Percentiles rank a stretch among this genome's conserved stretches.
phyloP scores from a whole-genome alignment of 2,113 vertebrate genomes.

The Phocoena sinus region DNA sequence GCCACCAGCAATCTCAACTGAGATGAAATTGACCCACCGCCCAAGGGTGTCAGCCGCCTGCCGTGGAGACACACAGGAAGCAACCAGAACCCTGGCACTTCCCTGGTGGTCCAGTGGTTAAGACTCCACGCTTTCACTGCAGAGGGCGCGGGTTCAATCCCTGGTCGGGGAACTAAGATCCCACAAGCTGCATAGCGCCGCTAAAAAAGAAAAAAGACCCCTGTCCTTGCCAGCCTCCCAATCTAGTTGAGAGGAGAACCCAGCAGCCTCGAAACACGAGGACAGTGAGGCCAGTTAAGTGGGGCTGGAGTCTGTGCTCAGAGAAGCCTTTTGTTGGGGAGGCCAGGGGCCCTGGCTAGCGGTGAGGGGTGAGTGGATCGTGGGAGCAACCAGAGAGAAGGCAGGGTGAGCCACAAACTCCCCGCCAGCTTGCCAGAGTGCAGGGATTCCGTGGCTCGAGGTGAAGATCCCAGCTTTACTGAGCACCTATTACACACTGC shows the following conservation, averaged over 20 bases:
- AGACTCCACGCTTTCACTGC: background rate
- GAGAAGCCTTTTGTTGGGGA: background rate
- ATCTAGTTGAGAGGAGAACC: background rate
- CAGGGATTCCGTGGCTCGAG: background rate
- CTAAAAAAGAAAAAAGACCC: background rate
- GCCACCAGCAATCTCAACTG: background rate
- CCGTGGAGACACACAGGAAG: background rate
- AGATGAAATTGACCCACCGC: background rate
- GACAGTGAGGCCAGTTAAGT: background rate
- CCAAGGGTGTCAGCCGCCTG: no score
- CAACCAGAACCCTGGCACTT: background rate
- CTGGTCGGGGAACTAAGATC: background rate
- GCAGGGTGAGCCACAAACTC: background rate
- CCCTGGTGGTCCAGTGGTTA: background rate
- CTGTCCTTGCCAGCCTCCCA: background rate
- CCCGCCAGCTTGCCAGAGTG: background rate
- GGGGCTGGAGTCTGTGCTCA: background rate
- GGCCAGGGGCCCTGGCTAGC: background rate
- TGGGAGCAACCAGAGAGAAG: background rate
- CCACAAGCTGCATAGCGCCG: fast-evolving
- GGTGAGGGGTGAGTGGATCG: background rate
- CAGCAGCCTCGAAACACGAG: background rate
- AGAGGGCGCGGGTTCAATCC: background rate
- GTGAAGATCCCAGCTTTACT: background rate
- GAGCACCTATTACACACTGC: background rate